Base-by-base conservation (phyloP, 2,113 vertebrate species). In the Chaenocephalus aceratus region DNA sequence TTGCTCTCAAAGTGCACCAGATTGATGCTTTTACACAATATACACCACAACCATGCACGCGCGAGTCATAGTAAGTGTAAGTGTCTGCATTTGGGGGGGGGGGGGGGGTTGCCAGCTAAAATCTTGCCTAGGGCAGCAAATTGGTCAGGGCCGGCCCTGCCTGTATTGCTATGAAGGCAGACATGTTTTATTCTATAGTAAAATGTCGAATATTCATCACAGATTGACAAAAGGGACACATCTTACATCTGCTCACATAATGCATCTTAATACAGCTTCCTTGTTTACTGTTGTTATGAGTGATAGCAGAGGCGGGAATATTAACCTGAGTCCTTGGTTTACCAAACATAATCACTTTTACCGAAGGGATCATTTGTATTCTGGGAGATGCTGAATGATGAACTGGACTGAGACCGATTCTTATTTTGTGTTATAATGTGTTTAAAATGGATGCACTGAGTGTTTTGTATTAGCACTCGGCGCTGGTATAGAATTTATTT, bases 331-430 rank as follows among this genome's bases (percentile, higher is more conserved):
- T 77, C 75, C 72, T 79, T 68, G 83, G 66, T 61, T 64, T 68
- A 5, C 9, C 21, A 83, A 83, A 52, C 44, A 72, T 70, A 83
- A 72, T 62, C 61, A 56, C 14, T 77, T 81, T 77, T 66, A 26
- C 41, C 41, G 45, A 79, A 75, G 36, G 73, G 61, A 66, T 82
- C 41, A 58, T 80, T 56, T 72, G 1, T 80, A 49, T 74, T 30
- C 48, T 68, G 49, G 45, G 15, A 10, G 49, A 44, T 63, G 61
- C 18, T 74, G 36, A 86, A 72, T 51, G 75, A 72, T 69, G 58
- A 72, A 63, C 41, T 62, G 30, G 51, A 48, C 41, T 49, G 51
- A 70, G 36, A 53, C 46, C 12, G 15, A 49, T 71, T 41, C 7
- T 41, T 41, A 30, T 30, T 30, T 53, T 21, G 9, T 3, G 23